These are phyloP conservation scores for Gulo gulo DNA, from an alignment of 2,113 vertebrate genomes.

Conservation along the genomic window DNA sequence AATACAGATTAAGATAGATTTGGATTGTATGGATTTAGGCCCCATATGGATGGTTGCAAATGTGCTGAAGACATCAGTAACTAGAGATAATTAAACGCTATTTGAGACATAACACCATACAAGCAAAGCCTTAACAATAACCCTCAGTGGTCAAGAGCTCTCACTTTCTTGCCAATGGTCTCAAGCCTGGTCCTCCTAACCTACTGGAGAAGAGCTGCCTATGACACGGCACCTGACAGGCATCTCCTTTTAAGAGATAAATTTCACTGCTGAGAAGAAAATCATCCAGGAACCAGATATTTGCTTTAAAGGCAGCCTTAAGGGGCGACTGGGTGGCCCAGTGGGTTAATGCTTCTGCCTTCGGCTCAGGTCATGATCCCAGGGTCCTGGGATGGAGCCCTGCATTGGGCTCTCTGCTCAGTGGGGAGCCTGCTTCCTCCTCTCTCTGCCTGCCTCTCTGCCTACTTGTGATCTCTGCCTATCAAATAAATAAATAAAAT, in stretches of 20 bases:
- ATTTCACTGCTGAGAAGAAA: constrained; percentile 27
- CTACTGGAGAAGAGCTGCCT: background rate
- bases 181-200: background rate
- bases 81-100: constrained; percentile 44
- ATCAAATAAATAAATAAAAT: too few species aligned
- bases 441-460: too few species aligned
- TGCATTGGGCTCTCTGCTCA: too few species aligned
- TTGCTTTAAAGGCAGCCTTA: constrained; percentile 12
- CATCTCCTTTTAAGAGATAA: background rate
- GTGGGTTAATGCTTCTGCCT: too few species aligned
- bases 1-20: background rate
- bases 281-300: background rate
- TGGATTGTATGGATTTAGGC: background rate
- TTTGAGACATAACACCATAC: constrained; percentile 13
- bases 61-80: constrained; percentile 44
- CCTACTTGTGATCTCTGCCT: too few species aligned
- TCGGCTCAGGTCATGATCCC: too few species aligned
- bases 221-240: background rate
- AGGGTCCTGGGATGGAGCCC: too few species aligned
- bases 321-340: too few species aligned
- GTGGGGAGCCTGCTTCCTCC: too few species aligned
- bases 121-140: constrained; percentile 55
- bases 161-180: constrained; percentile 41
- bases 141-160: constrained; percentile 30
- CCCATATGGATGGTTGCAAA: constrained; percentile 37